phyloP scores from a whole-genome alignment of 2,888 invertebrate genomes.

The Strigamia crassipes region DNA sequence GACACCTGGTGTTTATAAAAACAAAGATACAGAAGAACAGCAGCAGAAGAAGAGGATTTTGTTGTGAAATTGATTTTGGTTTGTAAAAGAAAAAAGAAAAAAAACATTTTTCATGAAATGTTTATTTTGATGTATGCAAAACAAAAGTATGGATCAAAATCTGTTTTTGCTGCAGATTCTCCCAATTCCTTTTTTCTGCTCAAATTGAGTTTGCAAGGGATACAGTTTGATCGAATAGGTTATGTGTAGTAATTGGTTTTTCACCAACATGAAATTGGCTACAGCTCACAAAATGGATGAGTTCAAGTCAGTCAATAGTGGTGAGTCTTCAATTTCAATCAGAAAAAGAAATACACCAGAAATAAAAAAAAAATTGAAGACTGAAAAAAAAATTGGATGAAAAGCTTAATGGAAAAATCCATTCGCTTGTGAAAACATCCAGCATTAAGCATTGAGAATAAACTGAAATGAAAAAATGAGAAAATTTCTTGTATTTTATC shows the following conservation, averaged over 20 bases:
- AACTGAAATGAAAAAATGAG: background rate
- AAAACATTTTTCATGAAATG: no score
- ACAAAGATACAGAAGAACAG: no score
- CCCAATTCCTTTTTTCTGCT: background rate
- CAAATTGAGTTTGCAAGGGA: background rate
- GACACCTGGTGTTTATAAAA: no score
- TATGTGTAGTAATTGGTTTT: slow-evolving; percentile 17
- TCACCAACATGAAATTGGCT: slow-evolving; percentile 35
- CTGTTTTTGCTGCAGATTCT: background rate
- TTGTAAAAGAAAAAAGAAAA: no score
- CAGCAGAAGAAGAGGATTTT: no score
- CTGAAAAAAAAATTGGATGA: background rate
- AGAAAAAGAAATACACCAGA: background rate
- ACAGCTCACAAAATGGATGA: background rate
- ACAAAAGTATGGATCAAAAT: background rate
- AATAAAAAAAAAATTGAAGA: background rate
- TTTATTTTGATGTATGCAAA: no score
- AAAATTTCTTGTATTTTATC: no score
- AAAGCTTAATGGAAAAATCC: background rate
- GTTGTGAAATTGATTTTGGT: no score
- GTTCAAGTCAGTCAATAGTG: slow-evolving; percentile 30
- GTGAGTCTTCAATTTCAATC: slow-evolving; percentile 10
- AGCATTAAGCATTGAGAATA: background rate
- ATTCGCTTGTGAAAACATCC: background rate
- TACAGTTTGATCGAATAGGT: slow-evolving; percentile 13